Conservation (phyloP, 2,888 invertebrate genomes). For the Thumatha senex region DNA sequence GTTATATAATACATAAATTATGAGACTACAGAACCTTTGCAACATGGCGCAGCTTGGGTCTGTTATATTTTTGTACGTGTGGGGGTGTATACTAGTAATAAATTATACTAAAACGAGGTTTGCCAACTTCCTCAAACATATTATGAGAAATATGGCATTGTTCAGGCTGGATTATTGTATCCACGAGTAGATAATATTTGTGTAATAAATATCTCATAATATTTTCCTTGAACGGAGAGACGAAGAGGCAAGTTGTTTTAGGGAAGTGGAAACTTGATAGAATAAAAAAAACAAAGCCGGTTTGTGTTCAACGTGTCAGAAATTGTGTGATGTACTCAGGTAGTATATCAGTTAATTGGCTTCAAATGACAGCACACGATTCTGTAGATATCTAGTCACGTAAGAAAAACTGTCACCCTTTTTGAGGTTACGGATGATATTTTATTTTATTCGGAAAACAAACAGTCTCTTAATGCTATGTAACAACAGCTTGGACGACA, state of each 20-base stretch:
- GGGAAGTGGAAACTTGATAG: background rate
- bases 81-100: background rate
- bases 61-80: background rate
- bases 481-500: no score
- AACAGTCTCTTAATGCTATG: no score
- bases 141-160: conserved; percentile 17
- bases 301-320: conserved; percentile 2
- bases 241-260: background rate
- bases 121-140: conserved; percentile 16
- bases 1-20: no score
- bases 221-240: conserved; percentile 10
- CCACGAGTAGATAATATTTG: conserved; percentile 18
- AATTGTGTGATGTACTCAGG: background rate
- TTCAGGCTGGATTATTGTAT: conserved; percentile 22
- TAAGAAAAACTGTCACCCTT: no score
- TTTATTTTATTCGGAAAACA: no score
- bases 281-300: conserved; percentile 4
- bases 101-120: conserved; percentile 19
- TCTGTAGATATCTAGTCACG: background rate
- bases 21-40: no score
- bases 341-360: background rate
- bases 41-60: no score
- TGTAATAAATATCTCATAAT: conserved; percentile 9
- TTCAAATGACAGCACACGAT: background rate
- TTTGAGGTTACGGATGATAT: no score